Evolutionary conservation across 2,113 vertebrate genomes (phyloP).

Genomic region (Athene cunicularia): DNA sequence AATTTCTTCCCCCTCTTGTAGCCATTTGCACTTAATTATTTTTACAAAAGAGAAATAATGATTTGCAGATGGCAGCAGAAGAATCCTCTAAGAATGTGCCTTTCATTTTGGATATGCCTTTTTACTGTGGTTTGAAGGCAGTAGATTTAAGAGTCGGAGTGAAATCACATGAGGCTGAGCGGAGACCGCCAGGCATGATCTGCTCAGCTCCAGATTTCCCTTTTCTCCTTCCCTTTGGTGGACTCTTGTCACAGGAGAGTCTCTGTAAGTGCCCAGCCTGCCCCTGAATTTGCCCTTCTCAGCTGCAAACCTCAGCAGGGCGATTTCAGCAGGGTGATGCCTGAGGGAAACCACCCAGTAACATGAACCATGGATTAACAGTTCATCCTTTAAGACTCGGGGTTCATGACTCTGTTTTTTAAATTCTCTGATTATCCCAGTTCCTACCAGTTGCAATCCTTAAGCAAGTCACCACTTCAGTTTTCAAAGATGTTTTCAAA

Average conservation of each 20-base stretch:
- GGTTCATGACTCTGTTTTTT: background rate
- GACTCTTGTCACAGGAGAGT: background rate
- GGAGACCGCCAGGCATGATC: background rate
- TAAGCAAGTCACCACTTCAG: background rate
- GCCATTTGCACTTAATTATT: conserved; percentile 20
- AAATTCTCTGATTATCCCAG: background rate
- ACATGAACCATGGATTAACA: background rate
- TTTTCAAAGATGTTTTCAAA: background rate
- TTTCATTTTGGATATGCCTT: background rate
- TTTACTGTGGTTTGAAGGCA: background rate
- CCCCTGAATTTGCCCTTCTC: background rate
- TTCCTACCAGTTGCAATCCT: background rate
- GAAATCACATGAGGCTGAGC: background rate
- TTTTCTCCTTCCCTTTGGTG: background rate
- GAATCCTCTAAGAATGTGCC: background rate
- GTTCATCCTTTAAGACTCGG: background rate
- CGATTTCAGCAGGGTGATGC: background rate
- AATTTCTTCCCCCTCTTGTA: background rate
- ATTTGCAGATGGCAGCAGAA: conserved; percentile 46
- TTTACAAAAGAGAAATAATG: background rate
- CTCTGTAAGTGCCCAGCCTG: background rate
- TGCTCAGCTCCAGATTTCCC: background rate
- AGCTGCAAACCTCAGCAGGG: background rate
- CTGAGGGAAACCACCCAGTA: background rate
- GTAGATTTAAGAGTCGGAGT: background rate